Conservation (phyloP, 2,113 vertebrate species). For the Smithornis capensis region DNA sequence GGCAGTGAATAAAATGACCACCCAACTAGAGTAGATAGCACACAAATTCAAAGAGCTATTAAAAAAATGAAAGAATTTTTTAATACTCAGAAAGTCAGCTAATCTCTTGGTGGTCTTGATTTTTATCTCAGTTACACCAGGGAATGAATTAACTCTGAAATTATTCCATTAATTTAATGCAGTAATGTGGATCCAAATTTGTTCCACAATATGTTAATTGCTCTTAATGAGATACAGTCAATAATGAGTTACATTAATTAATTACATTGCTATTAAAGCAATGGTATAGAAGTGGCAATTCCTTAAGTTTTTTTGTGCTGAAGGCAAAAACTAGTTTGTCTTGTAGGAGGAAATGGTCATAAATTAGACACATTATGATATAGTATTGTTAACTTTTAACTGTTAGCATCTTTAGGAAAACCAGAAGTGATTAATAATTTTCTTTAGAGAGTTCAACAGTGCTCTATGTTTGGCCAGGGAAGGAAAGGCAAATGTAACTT, state of each 20-base stretch:
- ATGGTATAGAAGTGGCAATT: neutral
- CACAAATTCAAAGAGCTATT: neutral
- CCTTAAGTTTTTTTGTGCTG: neutral
- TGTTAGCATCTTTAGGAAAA: neutral
- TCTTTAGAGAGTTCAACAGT: neutral
- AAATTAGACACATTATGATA: neutral
- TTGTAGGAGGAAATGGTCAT: neutral
- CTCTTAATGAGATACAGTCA: neutral
- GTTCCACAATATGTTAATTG: neutral
- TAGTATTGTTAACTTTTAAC: neutral
- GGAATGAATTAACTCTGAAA: neutral
- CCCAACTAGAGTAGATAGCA: neutral
- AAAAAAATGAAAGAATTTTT: neutral
- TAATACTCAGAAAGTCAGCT: neutral
- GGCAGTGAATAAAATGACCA: neutral
- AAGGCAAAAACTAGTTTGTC: neutral
- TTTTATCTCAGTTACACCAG: slow-evolving; percentile 18
- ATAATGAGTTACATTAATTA: neutral
- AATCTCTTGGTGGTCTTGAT: slow-evolving; percentile 28
- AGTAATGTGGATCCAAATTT: neutral
- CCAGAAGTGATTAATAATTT: neutral
- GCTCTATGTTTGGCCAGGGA: neutral
- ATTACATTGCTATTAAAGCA: neutral
- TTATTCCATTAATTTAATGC: neutral
- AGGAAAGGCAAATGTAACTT: neutral